Evolutionary conservation across 2,113 vertebrate genomes (phyloP), one percentile per base, ranked within the genome.

Genomic region (Abramis brama): DNA sequence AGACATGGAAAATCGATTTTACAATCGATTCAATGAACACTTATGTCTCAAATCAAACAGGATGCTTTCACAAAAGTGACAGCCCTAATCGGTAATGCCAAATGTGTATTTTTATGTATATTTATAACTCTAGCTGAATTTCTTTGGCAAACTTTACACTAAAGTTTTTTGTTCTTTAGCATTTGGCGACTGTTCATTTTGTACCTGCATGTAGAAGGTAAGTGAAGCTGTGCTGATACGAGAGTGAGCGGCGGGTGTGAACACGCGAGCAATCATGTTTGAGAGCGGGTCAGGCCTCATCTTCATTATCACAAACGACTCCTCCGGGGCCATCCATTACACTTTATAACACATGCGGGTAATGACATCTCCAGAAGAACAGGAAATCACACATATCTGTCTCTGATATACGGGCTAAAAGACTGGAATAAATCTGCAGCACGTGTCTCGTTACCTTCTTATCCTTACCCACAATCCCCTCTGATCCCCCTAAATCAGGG

Each of bases 341-440:
- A 17, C 71, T 82, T 82, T 82, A 79, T 70, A 79, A 71, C 43
- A 76, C 79, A 86, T 52, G 78, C 90, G 89, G 55, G 89, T 93
- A 94, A 94, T 93, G 93, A 93, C 92, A 93, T 94, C 93, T 94
- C 92, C 93, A 93, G 92, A 93, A 93, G 91, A 94, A 36, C 74
- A 30, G 23, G 23, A 57, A 52, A 27, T 62, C 86, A 80, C 82
- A 83, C 76, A 55, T 45, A 71, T 47, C 91, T 91, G 90, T 93
- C 92, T 89, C 86, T 90, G 90, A 91, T 89, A 88, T 88, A 86
- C 87, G 86, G 70, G 89, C 89, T 85, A 27, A 27, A 57, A 50
- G 77, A 66, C 84, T 47, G 89, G 84, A 83, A 94, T 94, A 94
- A 95, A 95, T 95, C 93, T 94, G 89, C 89, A 88, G 90, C 87